Evolutionary conservation across 2,113 vertebrate species (phyloP).

Genomic region (Calyptomena viridis): DNA sequence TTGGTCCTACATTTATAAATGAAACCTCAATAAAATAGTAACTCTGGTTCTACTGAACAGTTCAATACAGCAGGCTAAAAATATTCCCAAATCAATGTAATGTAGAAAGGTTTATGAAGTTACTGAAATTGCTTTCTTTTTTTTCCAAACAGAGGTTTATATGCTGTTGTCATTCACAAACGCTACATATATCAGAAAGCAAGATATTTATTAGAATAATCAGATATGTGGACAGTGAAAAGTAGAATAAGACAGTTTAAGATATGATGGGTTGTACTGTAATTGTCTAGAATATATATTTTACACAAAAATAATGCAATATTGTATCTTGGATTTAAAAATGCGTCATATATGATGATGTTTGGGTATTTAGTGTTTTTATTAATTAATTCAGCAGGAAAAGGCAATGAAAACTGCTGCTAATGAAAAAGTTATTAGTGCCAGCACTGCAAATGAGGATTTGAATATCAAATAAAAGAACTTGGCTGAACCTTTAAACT

Average conservation of each 20-base stretch:
- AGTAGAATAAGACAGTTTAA: background rate
- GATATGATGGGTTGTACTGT: background rate
- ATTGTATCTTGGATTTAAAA: background rate
- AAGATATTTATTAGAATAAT: slow-evolving; percentile 8
- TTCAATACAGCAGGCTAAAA: background rate
- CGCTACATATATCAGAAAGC: background rate
- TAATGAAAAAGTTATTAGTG: background rate
- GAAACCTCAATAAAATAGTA: background rate
- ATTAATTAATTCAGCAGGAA: background rate
- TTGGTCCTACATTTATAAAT: background rate
- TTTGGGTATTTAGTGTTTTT: background rate
- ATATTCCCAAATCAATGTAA: background rate
- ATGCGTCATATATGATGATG: background rate
- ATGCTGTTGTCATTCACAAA: background rate
- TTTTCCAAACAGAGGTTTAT: background rate
- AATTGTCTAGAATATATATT: background rate
- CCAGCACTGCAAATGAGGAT: background rate
- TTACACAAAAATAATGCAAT: background rate
- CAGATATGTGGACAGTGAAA: background rate
- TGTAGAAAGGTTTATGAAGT: background rate
- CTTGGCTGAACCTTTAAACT: background rate
- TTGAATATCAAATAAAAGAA: background rate
- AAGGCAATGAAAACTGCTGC: background rate
- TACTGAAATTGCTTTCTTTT: background rate
- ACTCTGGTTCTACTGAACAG: background rate